phyloP scores from a whole-genome alignment of 2,797 vertebrate species.

The Etheostoma perlongum region DNA sequence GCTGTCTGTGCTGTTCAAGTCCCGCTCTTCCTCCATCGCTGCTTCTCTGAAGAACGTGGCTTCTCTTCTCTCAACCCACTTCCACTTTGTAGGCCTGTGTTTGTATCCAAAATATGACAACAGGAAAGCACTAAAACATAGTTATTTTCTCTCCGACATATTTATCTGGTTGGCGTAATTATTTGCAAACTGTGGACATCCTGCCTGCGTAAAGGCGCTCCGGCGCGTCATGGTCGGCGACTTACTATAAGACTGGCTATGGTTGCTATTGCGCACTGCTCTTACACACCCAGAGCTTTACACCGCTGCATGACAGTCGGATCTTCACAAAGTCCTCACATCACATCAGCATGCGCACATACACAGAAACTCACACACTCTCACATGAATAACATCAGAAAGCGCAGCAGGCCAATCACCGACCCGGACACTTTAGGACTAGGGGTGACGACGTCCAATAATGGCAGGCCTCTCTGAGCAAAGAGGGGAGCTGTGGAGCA shows the following conservation, averaged over 20 bases:
- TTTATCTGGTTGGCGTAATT: conserved; percentile 23
- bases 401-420: conserved; percentile 70
- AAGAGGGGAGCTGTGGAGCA: conserved; percentile 30
- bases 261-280: conserved; percentile 29
- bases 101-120: conserved; percentile 57
- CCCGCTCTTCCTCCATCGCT: conserved; percentile 91
- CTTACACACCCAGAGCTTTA: conserved; percentile 36
- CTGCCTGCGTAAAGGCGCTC: conserved; percentile 48
- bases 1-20: conserved; percentile 83
- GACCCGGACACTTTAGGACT: conserved; percentile 63
- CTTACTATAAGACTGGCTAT: conserved; percentile 36
- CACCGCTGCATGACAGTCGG: conserved; percentile 51
- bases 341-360: conserved; percentile 25
- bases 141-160: conserved; percentile 20
- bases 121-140: conserved; percentile 51
- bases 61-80: conserved; percentile 45
- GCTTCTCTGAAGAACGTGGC: conserved; percentile 42
- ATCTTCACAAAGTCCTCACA: conserved; percentile 50
- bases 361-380: conserved; percentile 8
- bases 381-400: conserved; percentile 32
- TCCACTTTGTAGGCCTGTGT: conserved; percentile 22
- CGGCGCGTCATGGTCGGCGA: conserved; percentile 65
- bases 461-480: conserved; percentile 56
- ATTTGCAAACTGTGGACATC: conserved; percentile 44
- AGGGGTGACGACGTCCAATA: conserved; percentile 74